These are phyloP conservation scores for Ptychadena robeensis DNA, from an alignment of 2,797 vertebrate genomes.

Conservation along the genomic window DNA sequence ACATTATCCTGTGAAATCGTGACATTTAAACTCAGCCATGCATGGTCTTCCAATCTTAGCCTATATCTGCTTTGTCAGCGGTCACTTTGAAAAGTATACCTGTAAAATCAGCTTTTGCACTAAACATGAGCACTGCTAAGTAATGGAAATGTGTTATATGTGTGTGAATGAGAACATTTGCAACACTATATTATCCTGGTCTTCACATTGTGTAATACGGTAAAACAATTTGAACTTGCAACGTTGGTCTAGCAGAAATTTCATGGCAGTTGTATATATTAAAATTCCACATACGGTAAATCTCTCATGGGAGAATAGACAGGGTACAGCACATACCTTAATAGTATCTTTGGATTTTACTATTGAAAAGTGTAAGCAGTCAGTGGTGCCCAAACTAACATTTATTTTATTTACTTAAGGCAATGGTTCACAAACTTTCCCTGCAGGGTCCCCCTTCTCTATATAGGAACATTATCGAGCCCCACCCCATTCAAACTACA, in stretches of 20 bases:
- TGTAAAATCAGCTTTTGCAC: slow-evolving; percentile 45
- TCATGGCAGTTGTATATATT: neutral
- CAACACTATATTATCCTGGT: neutral
- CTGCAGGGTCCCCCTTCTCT: no score
- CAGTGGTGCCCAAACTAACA: no score
- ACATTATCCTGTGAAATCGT: slow-evolving; percentile 37
- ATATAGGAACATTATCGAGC: no score
- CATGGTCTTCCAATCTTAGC: slow-evolving; percentile 15
- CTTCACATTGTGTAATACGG: neutral
- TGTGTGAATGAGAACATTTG: neutral
- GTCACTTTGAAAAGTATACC: slow-evolving; percentile 50
- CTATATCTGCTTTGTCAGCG: slow-evolving; percentile 57
- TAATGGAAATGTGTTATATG: slow-evolving; percentile 13
- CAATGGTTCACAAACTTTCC: no score
- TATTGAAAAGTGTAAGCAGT: no score
- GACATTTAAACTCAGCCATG: slow-evolving; percentile 47
- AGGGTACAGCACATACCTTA: no score
- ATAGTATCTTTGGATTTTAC: no score
- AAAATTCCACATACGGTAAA: no score
- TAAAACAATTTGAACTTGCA: neutral
- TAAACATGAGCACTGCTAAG: neutral
- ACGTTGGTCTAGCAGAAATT: neutral
- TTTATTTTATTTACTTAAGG: no score
- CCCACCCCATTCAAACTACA: no score
- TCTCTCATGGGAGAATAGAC: no score